Evolutionary conservation across 1,140 invertebrate genomes (phyloP).

Genomic region (Lepidotrigona ventralis): DNA sequence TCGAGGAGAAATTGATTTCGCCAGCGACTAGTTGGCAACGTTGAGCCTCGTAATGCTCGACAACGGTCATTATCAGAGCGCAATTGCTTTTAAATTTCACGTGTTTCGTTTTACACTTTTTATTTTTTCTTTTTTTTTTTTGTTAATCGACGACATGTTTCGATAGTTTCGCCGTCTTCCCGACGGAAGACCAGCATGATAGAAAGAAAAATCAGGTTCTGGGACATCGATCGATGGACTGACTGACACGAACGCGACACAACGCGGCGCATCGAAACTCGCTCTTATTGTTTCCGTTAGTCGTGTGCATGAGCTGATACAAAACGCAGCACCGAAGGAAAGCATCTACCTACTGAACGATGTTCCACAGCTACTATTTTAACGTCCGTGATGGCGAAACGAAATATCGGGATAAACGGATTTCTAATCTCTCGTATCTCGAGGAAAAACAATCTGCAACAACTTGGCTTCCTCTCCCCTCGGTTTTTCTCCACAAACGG

Average conservation of each 20-base stretch:
- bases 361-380: background rate
- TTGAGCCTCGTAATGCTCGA: background rate
- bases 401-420: background rate
- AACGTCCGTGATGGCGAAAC: background rate
- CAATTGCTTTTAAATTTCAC: conserved; percentile 25
- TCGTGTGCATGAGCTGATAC: background rate
- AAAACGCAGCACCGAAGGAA: background rate
- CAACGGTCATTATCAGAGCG: conserved; percentile 1
- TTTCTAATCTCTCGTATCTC: background rate
- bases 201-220: background rate
- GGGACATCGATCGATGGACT: conserved; percentile 4
- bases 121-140: background rate
- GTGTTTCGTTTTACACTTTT: background rate
- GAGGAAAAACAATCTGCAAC: no score
- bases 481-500: background rate
- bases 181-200: background rate
- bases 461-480: background rate
- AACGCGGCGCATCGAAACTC: background rate
- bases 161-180: background rate
- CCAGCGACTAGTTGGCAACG: background rate
- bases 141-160: background rate
- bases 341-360: background rate
- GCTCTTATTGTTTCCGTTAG: conserved; percentile 16
- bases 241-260: background rate
- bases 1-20: background rate